Evolutionary conservation across 1,140 invertebrate species (phyloP).

Genomic region (Xylocopa sonorina): DNA sequence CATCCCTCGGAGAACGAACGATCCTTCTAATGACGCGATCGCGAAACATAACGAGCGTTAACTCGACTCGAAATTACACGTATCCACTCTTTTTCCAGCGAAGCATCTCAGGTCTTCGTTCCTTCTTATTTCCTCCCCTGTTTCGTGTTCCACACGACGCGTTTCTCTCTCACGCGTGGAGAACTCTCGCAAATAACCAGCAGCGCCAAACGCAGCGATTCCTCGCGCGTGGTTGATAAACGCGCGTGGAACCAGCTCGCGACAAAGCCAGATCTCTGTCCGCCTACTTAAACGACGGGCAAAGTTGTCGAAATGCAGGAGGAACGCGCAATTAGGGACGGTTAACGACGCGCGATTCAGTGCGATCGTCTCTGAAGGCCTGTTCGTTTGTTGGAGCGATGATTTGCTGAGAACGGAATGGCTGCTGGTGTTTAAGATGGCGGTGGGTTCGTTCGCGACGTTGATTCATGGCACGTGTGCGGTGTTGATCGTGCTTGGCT

Average conservation of each 20-base stretch:
- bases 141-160: neutral
- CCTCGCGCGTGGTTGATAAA: conserved; percentile 54
- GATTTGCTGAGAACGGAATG: neutral
- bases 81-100: neutral
- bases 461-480: no score
- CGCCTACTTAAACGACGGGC: neutral
- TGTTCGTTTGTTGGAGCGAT: neutral
- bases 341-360: neutral
- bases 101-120: neutral
- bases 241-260: conserved; percentile 12
- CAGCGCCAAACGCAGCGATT: conserved; percentile 45
- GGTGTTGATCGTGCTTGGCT: no score
- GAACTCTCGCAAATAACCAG: conserved; percentile 51
- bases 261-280: conserved; percentile 44
- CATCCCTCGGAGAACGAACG: conserved; percentile 40
- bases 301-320: conserved; percentile 24
- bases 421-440: no score
- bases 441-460: no score
- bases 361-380: neutral
- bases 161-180: neutral
- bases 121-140: neutral
- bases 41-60: conserved; percentile 54
- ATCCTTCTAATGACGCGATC: conserved; percentile 56
- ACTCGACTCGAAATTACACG: conserved; percentile 56
- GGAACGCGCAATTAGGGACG: neutral